These are phyloP conservation scores for Hozukius guyotensis DNA, from an alignment of 2,797 vertebrate genomes.

Conservation along the genomic window DNA sequence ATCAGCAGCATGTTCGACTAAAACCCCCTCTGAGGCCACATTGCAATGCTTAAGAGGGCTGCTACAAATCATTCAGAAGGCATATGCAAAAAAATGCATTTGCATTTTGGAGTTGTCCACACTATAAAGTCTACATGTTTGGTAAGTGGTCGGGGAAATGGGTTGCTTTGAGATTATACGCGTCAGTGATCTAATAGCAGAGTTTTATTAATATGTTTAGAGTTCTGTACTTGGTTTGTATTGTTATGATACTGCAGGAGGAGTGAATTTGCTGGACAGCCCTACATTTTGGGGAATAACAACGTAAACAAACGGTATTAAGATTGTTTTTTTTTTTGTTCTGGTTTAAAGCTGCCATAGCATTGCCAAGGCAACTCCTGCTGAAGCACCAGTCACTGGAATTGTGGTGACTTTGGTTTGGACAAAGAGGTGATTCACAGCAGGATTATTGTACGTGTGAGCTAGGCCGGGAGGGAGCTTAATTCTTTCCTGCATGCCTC, in stretches of 20 bases:
- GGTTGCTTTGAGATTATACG: not conserved
- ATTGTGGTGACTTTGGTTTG: slow-evolving; percentile 64
- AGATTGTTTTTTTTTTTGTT: slow-evolving; percentile 13
- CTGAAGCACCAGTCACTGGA: slow-evolving; percentile 58
- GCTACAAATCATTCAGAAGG: not conserved
- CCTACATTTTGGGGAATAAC: not conserved
- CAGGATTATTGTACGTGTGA: slow-evolving; percentile 79
- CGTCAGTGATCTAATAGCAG: not conserved
- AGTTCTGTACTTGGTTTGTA: not conserved
- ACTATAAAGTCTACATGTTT: not conserved
- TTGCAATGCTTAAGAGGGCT: not conserved
- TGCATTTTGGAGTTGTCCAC: not conserved
- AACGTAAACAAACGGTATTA: slow-evolving; percentile 17
- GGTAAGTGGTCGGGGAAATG: not conserved
- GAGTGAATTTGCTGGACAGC: not conserved
- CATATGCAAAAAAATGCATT: not conserved
- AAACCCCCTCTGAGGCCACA: not conserved
- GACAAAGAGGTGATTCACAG: slow-evolving; percentile 82
- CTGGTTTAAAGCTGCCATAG: slow-evolving; percentile 55
- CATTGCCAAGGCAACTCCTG: slow-evolving; percentile 70
- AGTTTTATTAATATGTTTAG: not conserved
- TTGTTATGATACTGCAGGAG: not conserved
- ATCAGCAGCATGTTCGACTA: not conserved
- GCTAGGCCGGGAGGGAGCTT: slow-evolving; percentile 62
- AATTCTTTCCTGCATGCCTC: slow-evolving; percentile 73